Evolutionary conservation across 2,888 invertebrate species (phyloP), one percentile per base, ranked within the genome.

Genomic region (Parapristionchus giblindavisi): DNA sequence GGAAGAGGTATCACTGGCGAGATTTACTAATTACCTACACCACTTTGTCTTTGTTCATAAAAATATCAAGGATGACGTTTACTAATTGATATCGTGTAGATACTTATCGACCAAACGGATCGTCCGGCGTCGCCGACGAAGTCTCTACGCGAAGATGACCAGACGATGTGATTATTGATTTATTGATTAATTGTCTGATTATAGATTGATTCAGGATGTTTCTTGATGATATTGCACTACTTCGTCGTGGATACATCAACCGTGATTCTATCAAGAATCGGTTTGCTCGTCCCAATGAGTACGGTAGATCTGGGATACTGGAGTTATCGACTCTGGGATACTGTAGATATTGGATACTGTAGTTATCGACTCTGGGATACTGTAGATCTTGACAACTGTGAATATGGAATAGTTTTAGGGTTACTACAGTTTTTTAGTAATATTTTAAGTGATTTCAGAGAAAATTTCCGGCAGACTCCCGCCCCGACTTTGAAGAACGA

Each of bases 201-300:
- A n/a, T 11, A n/a, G 60, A 21, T 43, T 65, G 63, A 65, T 65
- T 52, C 70, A 71, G 70, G 54, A 29, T n/a, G 32, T 71, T 27
- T n/a, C 70, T 71, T 40, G 70, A 71, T 40, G 70, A 71, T 38
- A 71, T 71, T 32, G 70, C 70, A n/a, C 70, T 71, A 24, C 40
- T 71, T 14, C 70, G 56, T 54, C 70, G 70, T 40, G 70, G 70
- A 6, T 48, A 32, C 56, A 71, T 71, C 70, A 71, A 54, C 40
- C 29, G 36, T 21, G 40, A 38, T 6, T 54, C 54, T 8, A 51
- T 14, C 38, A 51, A 54, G 36, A 27, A 14, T 66, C 66, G 48
- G 4, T 68, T 40, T 52, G 27, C 34, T 8, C 60, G 56, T 27
- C n/a, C n/a, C n/a, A n/a, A n/a, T n/a, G 52, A 36, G 11, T 54